Evolutionary conservation across 2,888 invertebrate genomes (phyloP).

Genomic region (Gisinianus flammeolus): DNA sequence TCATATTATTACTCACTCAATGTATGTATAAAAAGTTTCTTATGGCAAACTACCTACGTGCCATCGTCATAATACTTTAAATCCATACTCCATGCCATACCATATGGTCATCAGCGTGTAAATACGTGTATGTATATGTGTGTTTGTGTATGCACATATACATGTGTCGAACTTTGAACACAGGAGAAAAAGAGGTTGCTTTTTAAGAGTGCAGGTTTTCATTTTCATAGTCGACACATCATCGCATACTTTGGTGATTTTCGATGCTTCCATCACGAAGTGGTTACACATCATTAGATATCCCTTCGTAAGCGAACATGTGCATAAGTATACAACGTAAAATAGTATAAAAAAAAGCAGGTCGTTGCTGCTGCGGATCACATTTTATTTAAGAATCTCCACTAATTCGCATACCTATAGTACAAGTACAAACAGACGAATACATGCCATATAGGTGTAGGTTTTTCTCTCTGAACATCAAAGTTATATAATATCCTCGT

Average conservation of each 20-base stretch:
- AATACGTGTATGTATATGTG: not conserved
- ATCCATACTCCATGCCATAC: too few species aligned
- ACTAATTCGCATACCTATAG: not conserved
- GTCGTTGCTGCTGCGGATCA: not conserved
- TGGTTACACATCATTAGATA: slow-evolving; percentile 22
- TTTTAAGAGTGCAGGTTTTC: not conserved
- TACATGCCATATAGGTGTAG: not conserved
- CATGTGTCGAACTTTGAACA: not conserved
- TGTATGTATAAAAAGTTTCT: not conserved
- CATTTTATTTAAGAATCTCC: not conserved
- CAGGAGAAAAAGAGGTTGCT: not conserved
- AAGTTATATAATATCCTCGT: slow-evolving; percentile 14
- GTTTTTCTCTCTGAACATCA: not conserved
- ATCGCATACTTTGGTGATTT: slow-evolving; percentile 3
- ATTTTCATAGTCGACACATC: slow-evolving; percentile 15
- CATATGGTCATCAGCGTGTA: too few species aligned
- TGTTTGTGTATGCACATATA: too few species aligned
- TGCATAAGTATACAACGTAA: not conserved
- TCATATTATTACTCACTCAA: slow-evolving; percentile 14
- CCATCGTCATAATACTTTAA: too few species aligned
- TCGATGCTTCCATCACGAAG: slow-evolving; percentile 20
- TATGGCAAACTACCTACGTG: not conserved
- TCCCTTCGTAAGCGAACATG: not conserved
- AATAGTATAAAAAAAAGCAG: not conserved
- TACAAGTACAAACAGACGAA: not conserved